Evolutionary conservation across 1,140 invertebrate species (phyloP), one percentile per base, ranked within the genome.

Genomic region (Caenorhabditis brenneri): DNA sequence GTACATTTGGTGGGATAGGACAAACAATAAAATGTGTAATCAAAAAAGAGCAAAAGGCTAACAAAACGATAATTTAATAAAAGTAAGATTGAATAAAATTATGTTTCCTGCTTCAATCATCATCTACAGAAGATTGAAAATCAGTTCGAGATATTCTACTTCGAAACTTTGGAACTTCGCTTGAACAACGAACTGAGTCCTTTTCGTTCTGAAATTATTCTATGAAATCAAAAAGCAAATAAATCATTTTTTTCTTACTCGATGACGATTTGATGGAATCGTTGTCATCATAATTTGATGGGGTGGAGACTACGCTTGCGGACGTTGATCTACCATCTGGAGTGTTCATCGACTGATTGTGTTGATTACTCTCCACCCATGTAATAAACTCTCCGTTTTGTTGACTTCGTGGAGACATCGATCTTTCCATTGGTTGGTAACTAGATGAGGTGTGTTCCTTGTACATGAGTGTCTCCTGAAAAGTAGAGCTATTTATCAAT

Each of bases 221-320:
- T 5, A 36, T 5, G 36, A 16, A 4, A 65, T 36, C n/a, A n/a
- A n/a, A n/a, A n/a, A 7, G 31, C 4, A 36, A 33, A 65, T n/a
- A n/a, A n/a, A n/a, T n/a, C n/a, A n/a, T n/a, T n/a, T n/a, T 16
- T n/a, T 22, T 42, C 65, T 74, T 74, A 74, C 65, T 74, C n/a
- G 65, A 74, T 74, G 65, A 74, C 10, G 65, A 74, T n/a, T 74
- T 74, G 65, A 74, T 74, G 22, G 65, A 74, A 42, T 74, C 65
- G 12, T 42, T 74, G 46, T 74, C 65, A 74, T 74, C 65, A 74
- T 42, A 74, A 42, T 74, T 74, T 16, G 65, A 74, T 36, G 33
- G 65, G 3, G 65, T 74, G 12, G 65, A 74, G 10, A 74, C 65
- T 5, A 42, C 65, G 15, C 65, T 74, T 3, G 65, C 65, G 24